Base-by-base conservation (phyloP, 2,888 invertebrate genomes). In the Drosophila kambysellisi region DNA sequence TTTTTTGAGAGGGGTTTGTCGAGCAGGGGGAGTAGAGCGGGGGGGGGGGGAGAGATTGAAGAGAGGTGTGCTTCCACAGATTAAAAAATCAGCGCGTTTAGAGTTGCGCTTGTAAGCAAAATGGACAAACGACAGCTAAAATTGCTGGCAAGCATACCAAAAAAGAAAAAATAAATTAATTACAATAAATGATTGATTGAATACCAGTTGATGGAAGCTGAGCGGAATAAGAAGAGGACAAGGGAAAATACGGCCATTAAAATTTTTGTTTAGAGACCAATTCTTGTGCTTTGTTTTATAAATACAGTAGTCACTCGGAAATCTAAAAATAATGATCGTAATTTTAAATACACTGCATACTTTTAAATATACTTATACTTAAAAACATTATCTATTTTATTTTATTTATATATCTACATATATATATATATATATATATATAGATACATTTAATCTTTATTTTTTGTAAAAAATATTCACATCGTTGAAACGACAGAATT, bases 161-260 rank as follows among this genome's bases (percentile, higher is more conserved):
- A 63, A 37, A 20, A 5, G 7, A 33, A 8, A 43, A 12, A 35
- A 41, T 9, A 17, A 51, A 57, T 43, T 17, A 69, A 37, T 11
- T 51, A 11, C 29, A 39, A 58, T 29, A 59, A 68, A 81, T 79
- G 78, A 79, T 79, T 81, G 78, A 79, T 81, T 78, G 50, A 62
- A 39, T 35, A 30, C 33, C 43, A 46, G 53, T 56, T 59, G 41
- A 62, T 73, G 35, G 58, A 50, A 53, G 56, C 63, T 51, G 37
- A 46, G 54, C 20, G 32, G 30, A 43, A 63, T 15, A 11, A 7
- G 51, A 41, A 43, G 46, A 12, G 56, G 54, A 59, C 35, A 32
- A 32, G 74, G n/a, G 12, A 52, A 43, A 56, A 56, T 32, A 20
- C 17, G 50, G 46, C 29, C 50, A 79, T 79, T 79, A 65, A 65